These are phyloP conservation scores for Dysidea cf. avara DNA, from an alignment of 37 sponge, comb jelly and placozoan genomes.

Conservation along the genomic window DNA sequence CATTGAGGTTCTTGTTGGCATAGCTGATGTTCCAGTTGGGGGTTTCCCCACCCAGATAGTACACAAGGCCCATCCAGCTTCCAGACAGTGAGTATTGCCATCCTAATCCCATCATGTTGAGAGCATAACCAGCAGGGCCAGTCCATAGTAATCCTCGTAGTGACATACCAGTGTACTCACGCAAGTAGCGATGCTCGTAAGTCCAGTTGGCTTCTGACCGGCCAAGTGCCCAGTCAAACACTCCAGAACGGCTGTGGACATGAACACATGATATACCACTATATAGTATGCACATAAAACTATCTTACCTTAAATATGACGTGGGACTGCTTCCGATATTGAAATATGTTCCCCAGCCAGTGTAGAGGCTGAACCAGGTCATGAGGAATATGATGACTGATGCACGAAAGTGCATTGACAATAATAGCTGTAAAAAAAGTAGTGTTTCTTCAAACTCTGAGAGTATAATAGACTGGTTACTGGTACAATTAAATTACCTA, in stretches of 20 bases:
- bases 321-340: slow-evolving; percentile 27
- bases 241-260: slow-evolving; percentile 57
- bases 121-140: slow-evolving; percentile 77
- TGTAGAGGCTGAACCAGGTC: slow-evolving; percentile 71
- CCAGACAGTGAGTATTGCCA: slow-evolving; percentile 85
- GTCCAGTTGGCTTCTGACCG: slow-evolving; percentile 48
- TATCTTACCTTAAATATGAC: slow-evolving; percentile 11
- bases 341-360: slow-evolving; percentile 82
- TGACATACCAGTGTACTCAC: slow-evolving; percentile 82
- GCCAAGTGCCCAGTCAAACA: slow-evolving; percentile 80
- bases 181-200: slow-evolving; percentile 22
- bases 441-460: too few relatives aligned
- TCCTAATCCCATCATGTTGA: slow-evolving; percentile 74
- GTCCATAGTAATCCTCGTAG: slow-evolving; percentile 83
- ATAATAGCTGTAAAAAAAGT: slow-evolving; percentile 30
- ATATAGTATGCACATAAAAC: slow-evolving; percentile 1
- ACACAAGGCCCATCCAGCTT: slow-evolving; percentile 64
- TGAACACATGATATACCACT: neutral
- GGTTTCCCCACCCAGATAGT: slow-evolving; percentile 52
- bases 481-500: too few relatives aligned
- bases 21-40: neutral
- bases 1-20: too few relatives aligned
- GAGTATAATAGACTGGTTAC: too few relatives aligned
- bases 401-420: slow-evolving; percentile 57
- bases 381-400: slow-evolving; percentile 39